Evolutionary conservation across 1,140 invertebrate species (phyloP).

Genomic region (Vanessa atalanta): DNA sequence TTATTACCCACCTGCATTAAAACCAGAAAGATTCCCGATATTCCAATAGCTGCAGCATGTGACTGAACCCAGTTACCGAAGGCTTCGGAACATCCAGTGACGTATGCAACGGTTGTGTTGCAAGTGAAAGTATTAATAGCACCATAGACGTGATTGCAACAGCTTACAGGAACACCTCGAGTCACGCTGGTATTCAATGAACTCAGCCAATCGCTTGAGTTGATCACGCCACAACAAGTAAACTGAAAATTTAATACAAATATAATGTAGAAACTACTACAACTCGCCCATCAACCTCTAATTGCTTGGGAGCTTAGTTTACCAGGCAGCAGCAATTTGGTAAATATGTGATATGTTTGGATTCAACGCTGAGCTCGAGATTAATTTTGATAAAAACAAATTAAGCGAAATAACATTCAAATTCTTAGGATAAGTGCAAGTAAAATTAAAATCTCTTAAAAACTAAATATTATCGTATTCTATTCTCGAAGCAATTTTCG

Average conservation of each 20-base stretch:
- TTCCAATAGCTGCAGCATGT: conserved; percentile 87
- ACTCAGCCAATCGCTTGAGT: conserved; percentile 83
- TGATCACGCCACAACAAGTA: conserved; percentile 86
- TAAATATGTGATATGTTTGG: too few species aligned
- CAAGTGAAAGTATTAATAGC: conserved; percentile 73
- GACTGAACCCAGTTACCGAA: conserved; percentile 83
- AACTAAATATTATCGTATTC: too few species aligned
- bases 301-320: too few species aligned
- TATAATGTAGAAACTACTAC: background rate
- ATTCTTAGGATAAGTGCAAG: too few species aligned
- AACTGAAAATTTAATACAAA: conserved; percentile 80
- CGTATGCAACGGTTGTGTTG: conserved; percentile 44
- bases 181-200: conserved; percentile 40
- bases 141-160: conserved; percentile 81
- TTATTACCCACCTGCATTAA: conserved; percentile 84
- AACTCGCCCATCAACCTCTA: background rate
- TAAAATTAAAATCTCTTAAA: too few species aligned
- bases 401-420: too few species aligned
- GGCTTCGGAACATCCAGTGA: conserved; percentile 82
- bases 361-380: too few species aligned
- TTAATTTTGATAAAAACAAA: too few species aligned
- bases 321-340: too few species aligned
- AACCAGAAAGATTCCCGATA: conserved; percentile 88
- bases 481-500: too few species aligned
- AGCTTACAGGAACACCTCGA: conserved; percentile 82